A percentile compares a stretch with the other conserved stretches of the same genome.
Evolutionary conservation across 2,797 vertebrate species (phyloP).

Genomic region (Pelochelys cantorii): DNA sequence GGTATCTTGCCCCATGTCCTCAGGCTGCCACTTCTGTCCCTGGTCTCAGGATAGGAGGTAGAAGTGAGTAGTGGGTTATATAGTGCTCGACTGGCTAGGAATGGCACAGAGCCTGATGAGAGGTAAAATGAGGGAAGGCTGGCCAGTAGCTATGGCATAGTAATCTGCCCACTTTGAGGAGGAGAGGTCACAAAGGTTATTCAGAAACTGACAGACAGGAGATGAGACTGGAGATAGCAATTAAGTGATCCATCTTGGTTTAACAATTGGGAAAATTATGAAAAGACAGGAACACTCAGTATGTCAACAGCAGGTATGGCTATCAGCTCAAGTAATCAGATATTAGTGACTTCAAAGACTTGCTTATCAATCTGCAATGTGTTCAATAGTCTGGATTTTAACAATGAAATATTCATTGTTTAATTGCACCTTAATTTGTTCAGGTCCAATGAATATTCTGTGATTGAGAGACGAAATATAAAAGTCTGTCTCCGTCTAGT

Average conservation of each 20-base stretch:
- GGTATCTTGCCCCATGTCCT: neutral
- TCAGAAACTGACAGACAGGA: too few species aligned
- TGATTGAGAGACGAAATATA: conserved; percentile 10
- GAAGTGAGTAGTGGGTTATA: neutral
- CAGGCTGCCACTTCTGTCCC: neutral
- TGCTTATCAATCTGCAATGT: neutral
- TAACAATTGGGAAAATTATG: neutral
- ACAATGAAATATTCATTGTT: neutral
- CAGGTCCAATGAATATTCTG: neutral
- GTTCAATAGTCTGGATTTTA: neutral
- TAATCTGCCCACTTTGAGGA: accelerated
- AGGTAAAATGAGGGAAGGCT: accelerated
- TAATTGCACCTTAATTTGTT: neutral
- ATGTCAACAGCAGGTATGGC: neutral
- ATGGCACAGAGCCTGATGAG: accelerated
- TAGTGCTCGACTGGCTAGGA: neutral
- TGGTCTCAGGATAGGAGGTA: neutral
- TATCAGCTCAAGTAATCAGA: accelerated
- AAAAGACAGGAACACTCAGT: neutral
- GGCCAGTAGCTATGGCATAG: neutral
- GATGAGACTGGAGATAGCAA: accelerated
- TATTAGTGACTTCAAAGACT: neutral
- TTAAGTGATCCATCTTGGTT: accelerated
- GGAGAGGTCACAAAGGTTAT: accelerated
- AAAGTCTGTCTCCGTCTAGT: conserved; percentile 23